Conservation (phyloP, 2,113 vertebrate genomes). For the Carettochelys insculpta region DNA sequence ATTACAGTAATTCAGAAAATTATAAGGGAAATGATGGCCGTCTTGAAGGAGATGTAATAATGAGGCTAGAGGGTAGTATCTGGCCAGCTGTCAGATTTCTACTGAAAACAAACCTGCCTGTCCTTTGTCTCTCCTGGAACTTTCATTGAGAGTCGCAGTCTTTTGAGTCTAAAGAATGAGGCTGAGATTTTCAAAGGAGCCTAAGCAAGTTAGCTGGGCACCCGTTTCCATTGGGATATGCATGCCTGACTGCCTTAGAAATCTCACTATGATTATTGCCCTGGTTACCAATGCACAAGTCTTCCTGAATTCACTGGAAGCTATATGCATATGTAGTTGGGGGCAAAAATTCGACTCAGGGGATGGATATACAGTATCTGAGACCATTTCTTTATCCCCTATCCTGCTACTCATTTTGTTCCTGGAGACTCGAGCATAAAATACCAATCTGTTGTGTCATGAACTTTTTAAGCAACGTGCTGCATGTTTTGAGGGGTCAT, state of each 20-base stretch:
- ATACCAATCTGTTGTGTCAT: background rate
- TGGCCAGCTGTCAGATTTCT: background rate
- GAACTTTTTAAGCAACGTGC: background rate
- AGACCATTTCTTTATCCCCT: background rate
- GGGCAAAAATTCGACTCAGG: background rate
- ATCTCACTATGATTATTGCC: background rate
- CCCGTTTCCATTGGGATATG: fast-evolving
- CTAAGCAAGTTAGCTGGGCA: background rate
- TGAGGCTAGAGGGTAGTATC: background rate
- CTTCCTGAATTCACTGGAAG: background rate
- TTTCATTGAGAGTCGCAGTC: background rate
- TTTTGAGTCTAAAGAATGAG: conserved; percentile 28
- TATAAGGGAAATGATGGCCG: conserved; percentile 44
- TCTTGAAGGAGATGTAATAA: conserved; percentile 63
- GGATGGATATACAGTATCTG: background rate
- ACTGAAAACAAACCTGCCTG: background rate
- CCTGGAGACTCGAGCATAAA: background rate
- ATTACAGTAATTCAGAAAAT: conserved; percentile 60
- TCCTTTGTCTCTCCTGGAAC: conserved; percentile 1
- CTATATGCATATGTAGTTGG: background rate
- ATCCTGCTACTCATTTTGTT: background rate
- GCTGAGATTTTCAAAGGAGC: background rate
- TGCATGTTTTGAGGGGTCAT: background rate
- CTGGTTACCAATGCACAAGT: fast-evolving
- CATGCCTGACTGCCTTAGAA: fast-evolving